A percentile compares a stretch with the other conserved stretches of the same genome.
Conservation (phyloP, 2,888 invertebrate genomes). For the Microplitis manilae region DNA sequence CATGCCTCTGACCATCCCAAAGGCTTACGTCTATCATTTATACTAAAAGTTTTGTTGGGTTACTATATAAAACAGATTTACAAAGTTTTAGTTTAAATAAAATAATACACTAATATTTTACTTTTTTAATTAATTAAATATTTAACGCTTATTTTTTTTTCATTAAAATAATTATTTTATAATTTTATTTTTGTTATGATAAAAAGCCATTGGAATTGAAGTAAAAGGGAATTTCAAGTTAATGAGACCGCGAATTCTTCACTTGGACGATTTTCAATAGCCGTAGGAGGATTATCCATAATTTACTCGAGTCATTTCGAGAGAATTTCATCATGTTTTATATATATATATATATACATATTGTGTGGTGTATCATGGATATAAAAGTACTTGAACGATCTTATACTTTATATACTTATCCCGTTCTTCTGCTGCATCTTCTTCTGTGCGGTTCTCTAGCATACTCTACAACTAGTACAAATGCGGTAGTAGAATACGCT, state of each 20-base stretch:
- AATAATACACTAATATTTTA: background rate
- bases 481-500: conserved; percentile 25
- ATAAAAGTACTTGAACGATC: background rate
- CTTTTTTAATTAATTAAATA: background rate
- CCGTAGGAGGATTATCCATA: conserved; percentile 34
- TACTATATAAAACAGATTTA: background rate
- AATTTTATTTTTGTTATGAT: background rate
- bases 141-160: too few relatives aligned
- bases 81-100: background rate
- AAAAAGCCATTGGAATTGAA: background rate
- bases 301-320: conserved; percentile 41
- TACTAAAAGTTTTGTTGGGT: background rate
- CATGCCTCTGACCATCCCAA: conserved; percentile 43
- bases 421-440: conserved; percentile 24
- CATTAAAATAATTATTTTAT: background rate
- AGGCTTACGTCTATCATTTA: conserved; percentile 13
- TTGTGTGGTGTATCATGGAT: background rate
- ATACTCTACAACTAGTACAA: background rate
- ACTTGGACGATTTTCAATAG: conserved; percentile 32
- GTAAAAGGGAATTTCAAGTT: conserved; percentile 4
- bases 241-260: conserved; percentile 6
- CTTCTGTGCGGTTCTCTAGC: too few relatives aligned
- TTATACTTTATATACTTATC: too few relatives aligned
- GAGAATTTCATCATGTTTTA: conserved; percentile 31
- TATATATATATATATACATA: background rate